phyloP scores from a whole-genome alignment of 2,797 vertebrate genomes.

The Pseudopleuronectes americanus region DNA sequence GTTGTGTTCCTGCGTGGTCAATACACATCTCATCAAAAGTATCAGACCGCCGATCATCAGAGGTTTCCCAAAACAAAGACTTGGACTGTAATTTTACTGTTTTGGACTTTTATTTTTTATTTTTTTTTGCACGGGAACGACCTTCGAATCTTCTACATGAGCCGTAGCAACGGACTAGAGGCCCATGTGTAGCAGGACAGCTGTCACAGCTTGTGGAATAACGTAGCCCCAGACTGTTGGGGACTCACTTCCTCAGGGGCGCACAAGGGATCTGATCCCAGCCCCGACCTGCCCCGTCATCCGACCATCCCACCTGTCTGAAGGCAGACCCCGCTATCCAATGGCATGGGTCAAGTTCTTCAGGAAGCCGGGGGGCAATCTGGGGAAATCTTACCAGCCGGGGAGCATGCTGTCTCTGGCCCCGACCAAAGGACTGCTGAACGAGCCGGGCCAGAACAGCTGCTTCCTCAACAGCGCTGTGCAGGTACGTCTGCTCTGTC shows the following conservation, averaged over 20 bases:
- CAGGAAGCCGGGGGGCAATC: conserved; percentile 91
- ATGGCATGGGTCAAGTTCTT: conserved; percentile 99
- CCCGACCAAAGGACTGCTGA: conserved; percentile 96
- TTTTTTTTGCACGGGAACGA: conserved; percentile 1
- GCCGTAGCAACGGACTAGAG: conserved; percentile 57
- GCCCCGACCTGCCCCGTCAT: conserved; percentile 17
- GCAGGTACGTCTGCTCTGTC: conserved; percentile 85
- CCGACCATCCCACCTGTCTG: conserved; percentile 45
- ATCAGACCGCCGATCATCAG: conserved; percentile 36
- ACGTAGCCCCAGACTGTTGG: conserved; percentile 65
- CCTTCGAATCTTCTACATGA: conserved; percentile 30
- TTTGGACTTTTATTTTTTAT: background rate
- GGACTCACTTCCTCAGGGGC: conserved; percentile 36
- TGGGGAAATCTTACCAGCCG: conserved; percentile 94
- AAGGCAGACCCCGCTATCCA: conserved; percentile 76
- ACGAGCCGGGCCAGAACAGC: conserved; percentile 98
- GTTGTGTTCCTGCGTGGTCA: background rate
- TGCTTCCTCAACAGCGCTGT: conserved; percentile 99
- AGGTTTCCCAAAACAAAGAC: conserved; percentile 50
- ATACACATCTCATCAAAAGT: conserved; percentile 28
- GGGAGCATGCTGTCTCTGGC: conserved; percentile 96
- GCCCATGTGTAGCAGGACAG: conserved; percentile 73
- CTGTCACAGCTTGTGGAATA: conserved; percentile 72
- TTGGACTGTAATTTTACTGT: conserved; percentile 49
- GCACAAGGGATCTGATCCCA: conserved; percentile 32